Evolutionary conservation across 2,797 vertebrate genomes (phyloP), one percentile per base, ranked within the genome.

Genomic region (Centroberyx gerrardi): DNA sequence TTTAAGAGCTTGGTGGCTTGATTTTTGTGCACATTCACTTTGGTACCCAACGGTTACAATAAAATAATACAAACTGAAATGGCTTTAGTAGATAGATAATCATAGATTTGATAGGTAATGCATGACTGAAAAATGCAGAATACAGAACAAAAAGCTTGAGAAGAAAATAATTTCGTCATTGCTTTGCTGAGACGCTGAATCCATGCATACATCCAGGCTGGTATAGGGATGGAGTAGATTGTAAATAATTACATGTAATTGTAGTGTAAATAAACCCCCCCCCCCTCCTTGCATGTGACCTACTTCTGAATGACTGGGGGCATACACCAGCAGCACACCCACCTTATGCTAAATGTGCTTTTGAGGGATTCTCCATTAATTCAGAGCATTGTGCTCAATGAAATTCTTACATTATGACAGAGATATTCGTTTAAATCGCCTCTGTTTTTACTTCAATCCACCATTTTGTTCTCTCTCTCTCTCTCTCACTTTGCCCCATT

Each of bases 201-300:
- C 17, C 29, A 38, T 52, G n/a, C 18, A 13, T 13, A 40, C 58
- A 40, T 42, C 9, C 33, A 40, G 14, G 15, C 28, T 13, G 14
- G 27, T 10, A 61, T 31, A 77, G 56, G 60, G 76, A 82, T 62
- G 3, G 27, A 68, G 58, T n/a, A 64, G 44, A 81, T 80, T 78
- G 70, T 70, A 78, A 85, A 87, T 87, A 74, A 87, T 86, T 74
- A 59, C 60, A 65, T 78, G 73, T 91, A 91, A 90, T 88, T 90
- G 61, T 70, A 80, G 83, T 51, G 73, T 76, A 70, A 67, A 72
- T 82, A 86, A 90, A 86, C 78, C 84, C 52, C 71, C 61, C 62
- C 77, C 56, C 51, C 67, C 28, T 72, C 22, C 52, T 7, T 10
- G 7, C 18, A 74, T 76, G 60, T 92, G 91, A 93, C 92, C 91